Percentiles rank a stretch among this genome's conserved stretches.
Conservation (phyloP, 2,888 invertebrate species). For the Dynastes maya region DNA sequence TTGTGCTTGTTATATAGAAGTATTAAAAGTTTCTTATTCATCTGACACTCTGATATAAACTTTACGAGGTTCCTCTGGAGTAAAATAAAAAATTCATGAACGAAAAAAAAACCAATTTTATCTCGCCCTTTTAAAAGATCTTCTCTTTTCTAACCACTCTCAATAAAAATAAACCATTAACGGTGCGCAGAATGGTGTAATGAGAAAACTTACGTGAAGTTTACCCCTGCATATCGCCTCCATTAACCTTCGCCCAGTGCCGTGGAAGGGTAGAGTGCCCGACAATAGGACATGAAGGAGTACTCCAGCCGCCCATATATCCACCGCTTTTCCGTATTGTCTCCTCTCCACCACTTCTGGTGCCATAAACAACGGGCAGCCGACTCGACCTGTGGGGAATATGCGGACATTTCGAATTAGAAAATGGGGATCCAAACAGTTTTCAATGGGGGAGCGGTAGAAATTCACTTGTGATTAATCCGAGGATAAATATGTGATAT, state of each 20-base stretch:
- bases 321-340: conserved; percentile 94
- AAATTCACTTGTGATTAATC: conserved; percentile 22
- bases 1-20: background rate
- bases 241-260: conserved; percentile 93
- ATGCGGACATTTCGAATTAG: conserved; percentile 9
- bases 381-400: conserved; percentile 83
- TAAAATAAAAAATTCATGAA: conserved; percentile 21
- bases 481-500: background rate
- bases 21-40: conserved; percentile 5
- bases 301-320: conserved; percentile 98
- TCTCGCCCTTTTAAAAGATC: conserved; percentile 14
- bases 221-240: conserved; percentile 92
- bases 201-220: conserved; percentile 77
- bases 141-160: background rate
- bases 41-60: background rate
- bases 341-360: conserved; percentile 96
- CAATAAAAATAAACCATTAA: conserved; percentile 28
- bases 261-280: conserved; percentile 95
- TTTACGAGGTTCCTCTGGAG: background rate
- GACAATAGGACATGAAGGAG: conserved; percentile 94
- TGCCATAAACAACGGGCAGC: conserved; percentile 98
- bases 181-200: conserved; percentile 12
- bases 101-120: background rate
- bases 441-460: conserved; percentile 17
- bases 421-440: background rate